Evolutionary conservation across 37 sponge, comb jelly and placozoan species (phyloP), one percentile per base, ranked within the genome.

Genomic region (Cladorhizidae sp.): DNA sequence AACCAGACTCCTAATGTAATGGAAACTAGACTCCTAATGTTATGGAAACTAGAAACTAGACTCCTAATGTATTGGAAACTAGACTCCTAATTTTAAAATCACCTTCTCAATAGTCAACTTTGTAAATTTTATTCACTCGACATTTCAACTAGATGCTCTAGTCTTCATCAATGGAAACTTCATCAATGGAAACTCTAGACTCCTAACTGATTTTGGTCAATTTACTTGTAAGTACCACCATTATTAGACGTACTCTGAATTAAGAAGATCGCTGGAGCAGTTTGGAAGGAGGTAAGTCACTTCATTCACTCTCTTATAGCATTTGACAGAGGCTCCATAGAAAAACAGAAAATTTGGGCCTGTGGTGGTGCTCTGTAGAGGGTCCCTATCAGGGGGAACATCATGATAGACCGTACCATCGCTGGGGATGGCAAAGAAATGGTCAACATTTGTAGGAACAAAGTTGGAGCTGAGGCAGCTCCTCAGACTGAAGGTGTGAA

Each of bases 271-370:
- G 40, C 85, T 71, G 23, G 93, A 92, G 78, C 93, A 92, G 82
- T 92, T 92, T 56, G 93, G 93, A 5, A 92, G 67, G 25, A 92
- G 82, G 59, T 85, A 92, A 20, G 82, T 85, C 21, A 85, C 38
- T 57, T 80, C 77, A 18, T 70, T 83, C 1, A 88, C 89, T 73
- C 69, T 69, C 77, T 92, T 92, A 37, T 78, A 88, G 72, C 93
- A 92, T 21, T 56, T 68, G 1, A 85, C 80, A 26, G 93, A 92
- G 59, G 93, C 83, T 36, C 93, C 93, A 85, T 84, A 92, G 72
- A 92, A 92, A 55, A 77, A 84, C 35, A 88, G 41, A 63, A 57
- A 85, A 67, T 67, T 84, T 0, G 89, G 89, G 6, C 88, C 88
- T 72, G 93, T 92, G 11, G 89, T 64, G 42, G 85, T 79, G 37